Evolutionary conservation across 2,888 invertebrate genomes (phyloP), one percentile per base, ranked within the genome.

Genomic region (Dusona sp.): DNA sequence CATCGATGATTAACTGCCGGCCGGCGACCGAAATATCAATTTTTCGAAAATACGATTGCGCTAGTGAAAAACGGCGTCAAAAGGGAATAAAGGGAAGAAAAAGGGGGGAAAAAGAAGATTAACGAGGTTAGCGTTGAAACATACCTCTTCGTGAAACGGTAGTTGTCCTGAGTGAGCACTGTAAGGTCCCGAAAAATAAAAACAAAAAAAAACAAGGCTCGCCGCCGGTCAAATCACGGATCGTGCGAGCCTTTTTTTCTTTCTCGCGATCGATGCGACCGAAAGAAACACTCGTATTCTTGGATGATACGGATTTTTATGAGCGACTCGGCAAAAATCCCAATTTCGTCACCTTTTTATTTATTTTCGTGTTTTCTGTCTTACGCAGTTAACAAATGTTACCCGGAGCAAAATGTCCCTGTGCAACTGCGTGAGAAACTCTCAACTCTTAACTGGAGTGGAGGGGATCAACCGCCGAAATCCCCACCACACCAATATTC

Each of bases 381-480:
- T 64, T 65, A 77, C 75, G 75, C 64, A 84, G 68, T 61, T 75
- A 64, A 82, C 68, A 68, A 80, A 73, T 72, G 75, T 83, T 61
- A 77, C 67, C 73, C 86, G 81, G 78, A 81, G 80, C 68, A 74
- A 83, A 86, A 68, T 79, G 78, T 81, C 54, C 73, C 79, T 79
- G 78, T 61, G 78, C 61, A 86, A 84, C 86, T 86, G 81, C 86
- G 86, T 70, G 84, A 83, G 85, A 83, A 48, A 83, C 84, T 74
- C 82, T 68, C 61, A 29, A 61, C 61, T 61, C 73, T 8, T 64
- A 45, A 29, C 70, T 74, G 83, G 88, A 87, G 90, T 74, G 83
- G 88, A 87, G 90, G 88, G 88, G 88, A 88, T 89, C 89, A 91
- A 92, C 92, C 92, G 92, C 90, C 92, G 90, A 88, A 88, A 89